phyloP scores from a whole-genome alignment of 2,113 vertebrate species.

The Panthera leo region DNA sequence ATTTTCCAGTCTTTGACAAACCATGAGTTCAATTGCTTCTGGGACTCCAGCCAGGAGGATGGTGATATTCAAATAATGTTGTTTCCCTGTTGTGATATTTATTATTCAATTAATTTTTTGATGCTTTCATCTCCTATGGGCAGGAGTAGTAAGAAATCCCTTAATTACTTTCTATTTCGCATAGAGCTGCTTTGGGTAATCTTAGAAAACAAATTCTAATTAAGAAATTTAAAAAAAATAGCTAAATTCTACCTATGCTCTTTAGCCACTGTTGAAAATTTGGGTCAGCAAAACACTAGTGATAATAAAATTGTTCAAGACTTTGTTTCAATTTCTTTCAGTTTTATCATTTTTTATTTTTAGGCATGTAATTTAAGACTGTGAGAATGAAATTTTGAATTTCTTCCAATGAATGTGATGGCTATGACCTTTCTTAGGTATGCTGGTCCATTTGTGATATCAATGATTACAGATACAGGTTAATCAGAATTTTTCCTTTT shows the following conservation, averaged over 20 bases:
- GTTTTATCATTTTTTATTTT: not conserved
- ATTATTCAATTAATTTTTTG: conserved; percentile 67
- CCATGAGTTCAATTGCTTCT: conserved; percentile 19
- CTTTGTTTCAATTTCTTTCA: not conserved
- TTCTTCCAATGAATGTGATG: not conserved
- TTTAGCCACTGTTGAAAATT: conserved; percentile 1
- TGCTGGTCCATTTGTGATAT: not conserved
- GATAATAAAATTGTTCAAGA: not conserved
- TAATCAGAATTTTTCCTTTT: not conserved
- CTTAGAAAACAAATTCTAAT: conserved; percentile 51
- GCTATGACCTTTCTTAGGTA: not conserved
- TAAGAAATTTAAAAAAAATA: not conserved
- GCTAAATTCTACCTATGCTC: not conserved
- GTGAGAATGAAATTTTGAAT: not conserved
- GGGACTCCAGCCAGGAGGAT: conserved; percentile 35
- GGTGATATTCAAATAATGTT: conserved; percentile 25
- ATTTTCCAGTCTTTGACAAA: conserved; percentile 24
- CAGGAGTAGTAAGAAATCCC: conserved; percentile 22
- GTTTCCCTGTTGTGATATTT: conserved; percentile 55
- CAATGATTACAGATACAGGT: not conserved
- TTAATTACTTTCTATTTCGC: conserved; percentile 62
- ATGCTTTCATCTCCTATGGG: conserved; percentile 60
- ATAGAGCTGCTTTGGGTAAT: conserved; percentile 9
- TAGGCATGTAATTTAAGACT: not conserved
- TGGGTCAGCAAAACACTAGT: not conserved